Conservation (phyloP, 2,113 vertebrate species). For the Halichoerus grypus region DNA sequence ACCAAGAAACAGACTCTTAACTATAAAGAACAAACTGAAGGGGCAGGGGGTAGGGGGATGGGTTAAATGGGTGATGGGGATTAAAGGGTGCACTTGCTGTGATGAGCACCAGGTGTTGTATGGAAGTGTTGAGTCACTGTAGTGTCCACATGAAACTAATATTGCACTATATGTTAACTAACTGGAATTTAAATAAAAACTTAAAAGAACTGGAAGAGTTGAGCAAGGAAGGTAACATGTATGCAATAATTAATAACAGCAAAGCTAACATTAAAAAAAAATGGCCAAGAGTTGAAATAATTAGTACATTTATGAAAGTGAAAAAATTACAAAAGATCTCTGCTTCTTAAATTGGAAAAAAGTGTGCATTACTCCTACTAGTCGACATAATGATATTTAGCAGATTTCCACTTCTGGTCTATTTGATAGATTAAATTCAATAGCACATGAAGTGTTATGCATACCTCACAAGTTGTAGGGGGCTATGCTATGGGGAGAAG, state of each 20-base stretch:
- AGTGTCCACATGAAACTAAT: background rate
- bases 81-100: background rate
- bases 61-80: background rate
- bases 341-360: background rate
- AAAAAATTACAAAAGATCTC: background rate
- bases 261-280: background rate
- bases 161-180: background rate
- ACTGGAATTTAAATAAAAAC: background rate
- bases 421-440: background rate
- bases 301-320: background rate
- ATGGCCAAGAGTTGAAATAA: background rate
- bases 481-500: background rate
- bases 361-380: background rate
- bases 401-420: background rate
- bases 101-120: background rate
- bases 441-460: background rate
- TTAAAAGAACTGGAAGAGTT: background rate
- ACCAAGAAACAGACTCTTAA: background rate
- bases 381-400: background rate
- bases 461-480: background rate
- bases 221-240: background rate
- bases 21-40: background rate
- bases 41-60: background rate
- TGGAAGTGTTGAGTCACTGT: background rate
- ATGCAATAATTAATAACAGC: background rate